Evolutionary conservation across 2,113 vertebrate genomes (phyloP).

Genomic region (Bos indicus): DNA sequence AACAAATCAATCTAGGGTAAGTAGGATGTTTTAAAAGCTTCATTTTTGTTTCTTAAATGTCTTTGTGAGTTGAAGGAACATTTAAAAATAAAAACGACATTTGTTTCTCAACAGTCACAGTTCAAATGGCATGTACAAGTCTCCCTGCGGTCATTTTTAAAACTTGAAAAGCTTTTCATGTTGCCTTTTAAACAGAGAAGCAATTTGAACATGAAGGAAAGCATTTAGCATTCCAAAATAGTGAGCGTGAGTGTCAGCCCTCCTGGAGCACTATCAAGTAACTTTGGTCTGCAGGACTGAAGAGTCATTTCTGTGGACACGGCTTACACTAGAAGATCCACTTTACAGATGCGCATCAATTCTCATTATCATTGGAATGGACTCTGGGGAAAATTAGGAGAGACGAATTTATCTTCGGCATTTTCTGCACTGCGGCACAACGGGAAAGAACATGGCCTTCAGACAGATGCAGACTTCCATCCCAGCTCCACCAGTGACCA

Average conservation of each 20-base stretch:
- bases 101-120: conserved; percentile 67
- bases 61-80: conserved; percentile 33
- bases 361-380: not conserved
- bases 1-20: conserved; percentile 38
- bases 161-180: conserved; percentile 54
- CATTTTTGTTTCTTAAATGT: conserved; percentile 45
- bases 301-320: not conserved
- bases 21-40: conserved; percentile 33
- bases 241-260: not conserved
- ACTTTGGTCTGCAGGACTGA: not conserved
- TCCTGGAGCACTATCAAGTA: not conserved
- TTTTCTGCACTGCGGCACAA: not conserved
- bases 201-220: conserved; percentile 49
- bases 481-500: not conserved
- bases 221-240: conserved; percentile 54
- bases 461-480: not conserved
- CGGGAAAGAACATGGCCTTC: not conserved
- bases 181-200: conserved; percentile 57
- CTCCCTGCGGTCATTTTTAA: conserved; percentile 53
- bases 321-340: not conserved
- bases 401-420: conserved; percentile 1
- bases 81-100: conserved; percentile 70
- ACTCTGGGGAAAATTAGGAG: not conserved
- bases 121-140: conserved; percentile 52
- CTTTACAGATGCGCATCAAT: conserved; percentile 15